phyloP scores from a whole-genome alignment of 2,888 invertebrate species.

The Sabatieria punctata region DNA sequence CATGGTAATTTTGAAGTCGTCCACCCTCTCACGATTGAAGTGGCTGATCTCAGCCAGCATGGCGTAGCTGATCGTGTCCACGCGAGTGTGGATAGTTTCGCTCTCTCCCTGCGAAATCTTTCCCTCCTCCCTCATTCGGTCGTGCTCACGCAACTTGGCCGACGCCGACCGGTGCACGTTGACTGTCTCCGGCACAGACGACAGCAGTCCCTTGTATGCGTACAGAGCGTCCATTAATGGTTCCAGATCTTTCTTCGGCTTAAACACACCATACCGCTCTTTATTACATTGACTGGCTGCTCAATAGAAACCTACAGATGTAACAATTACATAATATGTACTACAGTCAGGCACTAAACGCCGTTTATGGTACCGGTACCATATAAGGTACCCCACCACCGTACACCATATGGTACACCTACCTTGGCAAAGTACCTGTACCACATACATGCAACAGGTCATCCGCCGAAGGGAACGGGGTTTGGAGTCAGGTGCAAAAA shows the following conservation, averaged over 20 bases:
- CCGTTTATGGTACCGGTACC: no score
- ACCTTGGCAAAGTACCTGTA: no score
- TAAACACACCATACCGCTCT: no score
- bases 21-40: constrained; percentile 67
- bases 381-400: no score
- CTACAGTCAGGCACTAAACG: no score
- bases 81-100: constrained; percentile 54
- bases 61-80: constrained; percentile 78
- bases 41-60: constrained; percentile 84
- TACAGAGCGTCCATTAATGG: constrained; percentile 75
- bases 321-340: not conserved
- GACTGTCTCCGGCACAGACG: constrained; percentile 72
- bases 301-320: not conserved
- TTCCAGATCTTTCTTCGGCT: constrained; percentile 66
- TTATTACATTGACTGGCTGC: not conserved
- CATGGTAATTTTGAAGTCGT: constrained; percentile 67
- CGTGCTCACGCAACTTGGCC: constrained; percentile 73
- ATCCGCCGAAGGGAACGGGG: no score
- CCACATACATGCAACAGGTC: no score
- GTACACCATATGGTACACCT: no score
- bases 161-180: constrained; percentile 53
- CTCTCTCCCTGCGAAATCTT: constrained; percentile 65
- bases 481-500: no score
- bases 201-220: constrained; percentile 79
- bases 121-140: constrained; percentile 56